Evolutionary conservation across 2,888 invertebrate species (phyloP), one percentile per base, ranked within the genome.

Genomic region (Cheilosia variabilis): DNA sequence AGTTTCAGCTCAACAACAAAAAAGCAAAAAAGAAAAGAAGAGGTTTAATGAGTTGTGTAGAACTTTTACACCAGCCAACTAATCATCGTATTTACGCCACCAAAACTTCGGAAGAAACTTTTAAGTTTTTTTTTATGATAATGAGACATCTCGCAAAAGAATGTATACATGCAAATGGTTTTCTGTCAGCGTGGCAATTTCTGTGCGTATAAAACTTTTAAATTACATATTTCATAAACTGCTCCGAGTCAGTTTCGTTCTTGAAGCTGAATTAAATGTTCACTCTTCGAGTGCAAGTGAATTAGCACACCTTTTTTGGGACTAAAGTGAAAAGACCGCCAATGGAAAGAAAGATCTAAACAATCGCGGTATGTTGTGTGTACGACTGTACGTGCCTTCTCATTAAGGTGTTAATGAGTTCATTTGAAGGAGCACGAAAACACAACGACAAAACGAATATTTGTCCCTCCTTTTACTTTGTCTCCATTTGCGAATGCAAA

Each of bases 381-480:
- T 7, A n/a, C 9, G n/a, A n/a, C n/a, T n/a, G n/a, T n/a, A 24
- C 10, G 31, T 22, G 9, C 10, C 22, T 27, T n/a, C 55, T 31
- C 31, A 31, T 55, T 34, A 31, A 34, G 6, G 34, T 31, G 55
- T 7, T n/a, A 55, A 55, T 31, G 55, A 55, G 31, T 55, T 31
- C 9, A 55, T 55, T 55, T 55, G 7, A 27, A 15, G 17, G 31
- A 55, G n/a, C 15, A 2, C n/a, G 31, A 55, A 31, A 31, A 31
- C 15, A 27, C 2, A 27, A 15, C 3, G 15, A 27, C 31, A 34
- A 55, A 2, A 24, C 55, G n/a, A n/a, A 15, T 6, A 37, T 37
- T 37, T 37, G 37, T 37, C 9, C 3, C 37, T 37, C 13, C 37
- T 37, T 37, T 13, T 37, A 37, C 37, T 13, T 37, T 37, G 37